Evolutionary conservation across 2,113 vertebrate species (phyloP), one percentile per base, ranked within the genome.

Genomic region (Pollachius pollachius): DNA sequence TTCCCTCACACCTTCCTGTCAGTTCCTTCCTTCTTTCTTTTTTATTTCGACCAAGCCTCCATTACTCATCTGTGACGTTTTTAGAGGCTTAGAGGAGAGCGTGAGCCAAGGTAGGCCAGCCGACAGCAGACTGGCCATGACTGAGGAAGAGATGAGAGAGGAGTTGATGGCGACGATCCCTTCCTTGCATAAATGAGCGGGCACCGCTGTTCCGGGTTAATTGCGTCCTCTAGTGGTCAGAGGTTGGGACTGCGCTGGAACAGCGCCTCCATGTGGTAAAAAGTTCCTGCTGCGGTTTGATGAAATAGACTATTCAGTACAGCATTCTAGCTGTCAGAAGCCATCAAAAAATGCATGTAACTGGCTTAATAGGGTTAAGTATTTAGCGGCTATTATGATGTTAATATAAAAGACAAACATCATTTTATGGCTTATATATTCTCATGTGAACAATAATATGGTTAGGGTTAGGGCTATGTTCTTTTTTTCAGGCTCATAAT

Each of bases 11-110:
- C 65, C 77, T 84, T 76, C 71, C 79, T 79, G 71, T 80, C 78
- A 76, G 84, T 79, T 78, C 63, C 56, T 75, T 73, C 41, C 41
- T 48, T 48, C 41, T 12, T 85, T 73, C 72, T 81, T 72, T 80
- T 86, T 81, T 66, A 82, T 82, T 86, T 81, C 75, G 62, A 75
- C 71, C 72, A 34, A 58, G 76, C 63, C 68, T 70, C 81, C 80
- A 78, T 84, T 81, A 79, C 79, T 88, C 86, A 81, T 74, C 79
- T 41, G 67, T 64, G 83, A 73, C 77, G 74, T 78, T 59, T 67
- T 62, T 27, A 56, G 57, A 64, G 69, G 18, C 17, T 79, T 67
- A 3, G 4, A n/a, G 67, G 48, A 70, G 64, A 69, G 72, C 19
- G 71, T 56, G 57, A 75, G 68, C 72, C 27, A 56, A 70, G 66